Base-by-base conservation (phyloP, 2,888 invertebrate genomes). In the Drepanosiphum platanoidis region DNA sequence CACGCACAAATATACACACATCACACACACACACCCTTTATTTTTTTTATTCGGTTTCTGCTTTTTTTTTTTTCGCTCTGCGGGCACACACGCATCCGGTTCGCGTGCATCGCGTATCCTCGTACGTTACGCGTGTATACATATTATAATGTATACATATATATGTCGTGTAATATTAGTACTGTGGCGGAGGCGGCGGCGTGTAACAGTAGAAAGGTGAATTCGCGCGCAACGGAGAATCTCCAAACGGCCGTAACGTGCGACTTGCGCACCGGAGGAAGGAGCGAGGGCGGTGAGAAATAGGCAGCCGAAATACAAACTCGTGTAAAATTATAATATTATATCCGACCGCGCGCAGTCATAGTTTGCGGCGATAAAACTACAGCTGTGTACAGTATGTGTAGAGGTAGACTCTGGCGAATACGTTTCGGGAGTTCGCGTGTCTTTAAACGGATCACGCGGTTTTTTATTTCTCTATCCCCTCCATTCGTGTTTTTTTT, bases 241-340 rank as follows among this genome's bases (percentile, higher is more conserved):
- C 15, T 52, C 46, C 71, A 42, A 71, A 58, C 22, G 52, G 8
- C 75, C 36, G 58, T 75, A 27, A 58, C 58, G 75, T 68, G 34
- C 34, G 18, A 52, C 52, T 52, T 22, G 52, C 52, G 5, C 52
- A 3, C 52, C 3, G 7, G 42, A 42, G 11, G 42, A 5, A 42
- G 13, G 3, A 5, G 52, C 52, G 18, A 52, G 52, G 18, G 22
- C 5, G 52, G 22, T 52, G 22, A 52, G 52, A 22, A 52, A 52
- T 4, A 52, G 13, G 22, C 15, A 52, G 22, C 18, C 15, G 46
- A 46, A 46, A 46, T 46, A 15, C 4, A 52, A 52, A 52, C 52
- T 15, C 52, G 52, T 18, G 22, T 18, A 52, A 18, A 52, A 52
- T n/a, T 22, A 52, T 52, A 22, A 22, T 52, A 52, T 22, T 52